phyloP scores from a whole-genome alignment of 1,140 invertebrate species.

The Bombus ignitus region DNA sequence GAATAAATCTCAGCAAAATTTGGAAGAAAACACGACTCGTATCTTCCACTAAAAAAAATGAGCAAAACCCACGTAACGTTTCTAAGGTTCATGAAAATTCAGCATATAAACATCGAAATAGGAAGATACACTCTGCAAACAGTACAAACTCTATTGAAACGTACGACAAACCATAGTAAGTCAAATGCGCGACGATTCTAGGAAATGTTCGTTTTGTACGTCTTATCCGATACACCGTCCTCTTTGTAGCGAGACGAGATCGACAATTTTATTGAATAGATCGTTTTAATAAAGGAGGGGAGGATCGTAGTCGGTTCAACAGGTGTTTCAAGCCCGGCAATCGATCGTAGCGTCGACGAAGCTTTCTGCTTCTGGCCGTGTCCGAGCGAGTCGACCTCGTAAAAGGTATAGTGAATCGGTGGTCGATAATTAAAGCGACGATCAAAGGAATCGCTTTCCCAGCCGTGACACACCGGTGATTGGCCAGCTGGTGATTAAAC shows the following conservation, averaged over 20 bases:
- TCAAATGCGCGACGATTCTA: not conserved
- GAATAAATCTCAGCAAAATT: too few species aligned
- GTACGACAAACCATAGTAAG: too few species aligned
- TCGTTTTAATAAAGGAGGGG: conserved; percentile 16
- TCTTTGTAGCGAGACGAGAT: not conserved
- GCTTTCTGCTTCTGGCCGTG: conserved; percentile 28
- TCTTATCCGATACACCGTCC: not conserved
- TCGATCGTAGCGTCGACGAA: conserved; percentile 34
- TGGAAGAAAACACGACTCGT: too few species aligned
- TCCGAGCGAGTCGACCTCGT: not conserved
- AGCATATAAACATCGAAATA: not conserved
- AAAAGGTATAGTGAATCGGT: conserved; percentile 54
- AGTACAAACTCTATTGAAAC: not conserved
- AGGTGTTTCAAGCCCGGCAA: conserved; percentile 54
- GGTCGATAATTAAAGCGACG: conserved; percentile 59
- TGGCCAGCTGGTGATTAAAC: conserved; percentile 9
- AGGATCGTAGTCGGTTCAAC: conserved; percentile 30
- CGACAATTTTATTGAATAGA: not conserved
- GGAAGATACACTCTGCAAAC: too few species aligned
- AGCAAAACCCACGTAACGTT: not conserved
- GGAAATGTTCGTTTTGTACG: not conserved
- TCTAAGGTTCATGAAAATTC: not conserved
- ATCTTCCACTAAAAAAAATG: not conserved
- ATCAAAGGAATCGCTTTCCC: conserved; percentile 57
- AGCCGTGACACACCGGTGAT: conserved; percentile 22